Percentiles rank a stretch among this genome's conserved stretches.
Evolutionary conservation across 2,113 vertebrate genomes (phyloP).

Genomic region (Cynoglossus semilaevis): DNA sequence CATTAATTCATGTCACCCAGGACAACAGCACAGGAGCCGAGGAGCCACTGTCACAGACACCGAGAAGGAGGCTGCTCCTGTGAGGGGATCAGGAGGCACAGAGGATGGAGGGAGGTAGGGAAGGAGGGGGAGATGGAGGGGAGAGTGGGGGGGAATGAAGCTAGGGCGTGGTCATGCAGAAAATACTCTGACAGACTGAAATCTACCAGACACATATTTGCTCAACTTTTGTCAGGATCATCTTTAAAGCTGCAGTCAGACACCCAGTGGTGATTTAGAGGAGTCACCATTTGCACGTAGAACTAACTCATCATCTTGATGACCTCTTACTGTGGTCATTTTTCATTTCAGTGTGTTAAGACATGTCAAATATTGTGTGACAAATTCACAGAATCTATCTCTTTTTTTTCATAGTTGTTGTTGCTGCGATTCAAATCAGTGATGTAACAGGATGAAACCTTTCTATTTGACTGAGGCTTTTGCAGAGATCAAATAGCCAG

Average conservation of each 20-base stretch:
- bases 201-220: no score
- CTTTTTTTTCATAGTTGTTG: background rate
- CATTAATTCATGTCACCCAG: conserved; percentile 75
- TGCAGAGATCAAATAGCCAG: background rate
- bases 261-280: no score
- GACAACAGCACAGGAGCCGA: conserved; percentile 49
- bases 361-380: conserved; percentile 22
- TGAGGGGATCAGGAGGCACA: conserved; percentile 50
- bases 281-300: no score
- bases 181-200: conserved; percentile 10
- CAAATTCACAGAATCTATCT: conserved; percentile 5
- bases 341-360: conserved; percentile 13
- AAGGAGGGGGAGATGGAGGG: background rate
- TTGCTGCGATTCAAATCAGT: background rate
- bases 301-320: conserved; percentile 15
- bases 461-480: background rate
- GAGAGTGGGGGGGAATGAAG: conserved; percentile 1
- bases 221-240: no score
- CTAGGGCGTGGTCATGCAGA: conserved; percentile 16
- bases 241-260: no score
- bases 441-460: background rate
- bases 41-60: conserved; percentile 55
- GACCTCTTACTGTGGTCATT: conserved; percentile 27
- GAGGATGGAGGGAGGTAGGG: conserved; percentile 9
- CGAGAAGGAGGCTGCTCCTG: conserved; percentile 50